Conservation (phyloP, 2,113 vertebrate genomes). For the Puntigrus tetrazona region DNA sequence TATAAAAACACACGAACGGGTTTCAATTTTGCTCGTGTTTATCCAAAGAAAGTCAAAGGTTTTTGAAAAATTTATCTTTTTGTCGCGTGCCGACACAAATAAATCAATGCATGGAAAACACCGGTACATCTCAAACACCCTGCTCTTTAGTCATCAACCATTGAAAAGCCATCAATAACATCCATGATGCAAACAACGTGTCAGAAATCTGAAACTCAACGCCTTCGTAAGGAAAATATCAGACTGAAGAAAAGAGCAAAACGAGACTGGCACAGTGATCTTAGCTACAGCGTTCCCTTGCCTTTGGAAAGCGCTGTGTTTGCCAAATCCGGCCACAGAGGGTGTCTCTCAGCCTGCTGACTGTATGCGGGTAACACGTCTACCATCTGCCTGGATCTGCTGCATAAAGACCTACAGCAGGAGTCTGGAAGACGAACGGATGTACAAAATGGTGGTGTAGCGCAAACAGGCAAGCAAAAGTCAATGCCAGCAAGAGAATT, state of each 20-base stretch:
- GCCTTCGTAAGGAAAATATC: background rate
- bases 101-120: no score
- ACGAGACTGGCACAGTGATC: background rate
- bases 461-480: background rate
- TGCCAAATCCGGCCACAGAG: slow-evolving; percentile 22
- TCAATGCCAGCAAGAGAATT: background rate
- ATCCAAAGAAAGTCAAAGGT: no score
- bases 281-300: background rate
- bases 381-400: slow-evolving; percentile 47
- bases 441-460: slow-evolving; percentile 27
- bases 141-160: background rate
- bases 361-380: slow-evolving; percentile 34
- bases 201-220: background rate
- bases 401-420: slow-evolving; percentile 29
- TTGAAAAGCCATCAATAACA: background rate
- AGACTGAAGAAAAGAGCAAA: background rate
- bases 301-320: background rate
- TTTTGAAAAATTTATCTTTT: no score
- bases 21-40: no score
- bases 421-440: slow-evolving; percentile 13
- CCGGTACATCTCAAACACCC: background rate
- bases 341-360: slow-evolving; percentile 38
- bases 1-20: no score
- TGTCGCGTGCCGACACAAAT: no score
- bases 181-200: background rate